Evolutionary conservation across 2,888 invertebrate genomes (phyloP).

Genomic region (Timema cristinae): DNA sequence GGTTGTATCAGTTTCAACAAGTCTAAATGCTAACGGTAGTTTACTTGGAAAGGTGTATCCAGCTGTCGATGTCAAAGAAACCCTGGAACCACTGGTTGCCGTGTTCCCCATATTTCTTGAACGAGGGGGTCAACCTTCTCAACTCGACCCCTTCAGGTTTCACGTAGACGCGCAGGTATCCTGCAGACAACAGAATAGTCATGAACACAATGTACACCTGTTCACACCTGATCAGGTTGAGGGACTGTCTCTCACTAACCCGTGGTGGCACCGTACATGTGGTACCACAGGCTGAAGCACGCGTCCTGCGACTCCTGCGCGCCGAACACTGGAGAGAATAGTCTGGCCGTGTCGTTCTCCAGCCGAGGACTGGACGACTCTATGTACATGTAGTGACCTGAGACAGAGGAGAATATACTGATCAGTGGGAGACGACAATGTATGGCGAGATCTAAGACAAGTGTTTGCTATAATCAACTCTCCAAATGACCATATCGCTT

Average conservation of each 20-base stretch:
- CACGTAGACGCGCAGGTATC: slow-evolving; percentile 35
- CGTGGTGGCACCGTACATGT: slow-evolving; percentile 68
- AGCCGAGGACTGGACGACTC: slow-evolving; percentile 62
- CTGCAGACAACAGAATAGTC: slow-evolving; percentile 26
- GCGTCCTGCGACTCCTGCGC: slow-evolving; percentile 41
- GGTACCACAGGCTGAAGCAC: slow-evolving; percentile 70
- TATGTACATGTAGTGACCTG: slow-evolving; percentile 79
- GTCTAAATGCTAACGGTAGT: neutral
- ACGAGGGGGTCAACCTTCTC: slow-evolving; percentile 43
- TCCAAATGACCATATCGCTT: too few relatives aligned
- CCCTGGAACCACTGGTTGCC: slow-evolving; percentile 64
- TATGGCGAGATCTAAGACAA: too few relatives aligned
- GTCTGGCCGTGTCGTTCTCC: slow-evolving; percentile 63
- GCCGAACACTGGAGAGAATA: slow-evolving; percentile 68
- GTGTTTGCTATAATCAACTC: too few relatives aligned
- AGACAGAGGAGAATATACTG: slow-evolving; percentile 36
- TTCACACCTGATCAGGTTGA: too few relatives aligned
- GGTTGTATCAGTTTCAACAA: neutral
- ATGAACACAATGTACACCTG: too few relatives aligned
- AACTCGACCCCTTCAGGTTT: slow-evolving; percentile 34
- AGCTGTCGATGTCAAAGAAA: slow-evolving; percentile 47
- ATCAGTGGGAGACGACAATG: too few relatives aligned
- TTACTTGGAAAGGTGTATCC: slow-evolving; percentile 55
- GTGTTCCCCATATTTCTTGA: slow-evolving; percentile 61
- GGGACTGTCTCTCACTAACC: too few relatives aligned